Evolutionary conservation across 2,113 vertebrate species (phyloP), one percentile per base, ranked within the genome.

Genomic region (Heterochromis multidens): DNA sequence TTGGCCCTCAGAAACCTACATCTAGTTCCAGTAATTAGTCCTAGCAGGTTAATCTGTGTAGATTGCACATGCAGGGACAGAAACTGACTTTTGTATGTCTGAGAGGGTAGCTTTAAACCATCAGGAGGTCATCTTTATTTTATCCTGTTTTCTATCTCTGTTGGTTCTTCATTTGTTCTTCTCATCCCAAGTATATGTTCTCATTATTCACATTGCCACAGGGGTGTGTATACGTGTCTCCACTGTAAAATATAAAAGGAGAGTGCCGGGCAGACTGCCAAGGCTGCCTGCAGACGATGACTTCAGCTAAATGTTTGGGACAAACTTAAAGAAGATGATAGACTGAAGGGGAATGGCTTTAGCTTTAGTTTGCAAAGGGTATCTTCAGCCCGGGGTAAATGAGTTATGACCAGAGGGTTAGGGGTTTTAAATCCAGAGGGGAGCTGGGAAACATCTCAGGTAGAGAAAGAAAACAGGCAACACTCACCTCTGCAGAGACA

Each of bases 141-240:
- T 46, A 89, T 91, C 84, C 81, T 84, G 79, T 81, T 85, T 85
- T 88, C 85, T 61, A 88, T 90, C 88, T 83, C 62, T 1, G 19
- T 59, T 17, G 57, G 40, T 88, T 89, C 88, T 56, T 82, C 79
- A 77, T 93, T 88, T 92, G 88, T 89, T 93, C 89, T 83, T 82
- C 86, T 84, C 77, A 83, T 88, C 63, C 84, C 78, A 82, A 88
- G 89, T 83, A 87, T 88, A 91, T 85, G 90, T 91, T 92, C 88
- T 90, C 89, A 92, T 91, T 91, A 92, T 87, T 91, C 84, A 88
- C 87, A 84, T 87, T 85, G 84, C 87, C 88, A 82, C 72, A 35
- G 91, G 90, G 88, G 76, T 65, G 84, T 35, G 82, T 89, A 37
- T 82, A 78, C 70, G 70, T 92, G 82, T 92, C 83, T 87, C 80